Evolutionary conservation across 2,797 vertebrate species (phyloP).

Genomic region (Cottoperca gobio): DNA sequence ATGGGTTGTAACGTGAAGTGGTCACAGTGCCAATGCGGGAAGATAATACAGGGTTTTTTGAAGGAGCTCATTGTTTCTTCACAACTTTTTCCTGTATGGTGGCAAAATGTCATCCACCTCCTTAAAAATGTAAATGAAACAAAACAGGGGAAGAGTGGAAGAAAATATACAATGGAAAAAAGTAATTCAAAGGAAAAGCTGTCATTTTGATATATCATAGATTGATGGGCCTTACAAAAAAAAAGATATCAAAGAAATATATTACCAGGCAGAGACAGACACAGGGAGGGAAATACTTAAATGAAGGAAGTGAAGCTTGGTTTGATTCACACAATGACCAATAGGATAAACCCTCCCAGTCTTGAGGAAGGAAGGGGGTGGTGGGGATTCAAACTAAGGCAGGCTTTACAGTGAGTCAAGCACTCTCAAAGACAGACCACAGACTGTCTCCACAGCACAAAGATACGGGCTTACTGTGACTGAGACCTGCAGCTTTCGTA

Average conservation of each 20-base stretch:
- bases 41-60: constrained; percentile 36
- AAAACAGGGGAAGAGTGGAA: constrained; percentile 14
- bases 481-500: constrained; percentile 39
- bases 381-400: constrained; percentile 77
- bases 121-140: constrained; percentile 37
- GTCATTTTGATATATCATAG: constrained; percentile 37
- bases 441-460: constrained; percentile 62
- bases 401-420: constrained; percentile 75
- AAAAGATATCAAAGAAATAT: constrained; percentile 44
- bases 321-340: constrained; percentile 77
- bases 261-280: constrained; percentile 37
- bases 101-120: constrained; percentile 30
- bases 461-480: constrained; percentile 59
- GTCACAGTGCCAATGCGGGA: constrained; percentile 49
- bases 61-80: constrained; percentile 45
- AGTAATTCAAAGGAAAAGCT: constrained; percentile 30
- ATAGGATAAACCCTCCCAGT: constrained; percentile 82
- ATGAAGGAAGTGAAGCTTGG: constrained; percentile 67
- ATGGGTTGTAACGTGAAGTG: constrained; percentile 58
- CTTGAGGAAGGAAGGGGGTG: constrained; percentile 79
- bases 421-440: constrained; percentile 70
- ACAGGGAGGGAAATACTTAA: constrained; percentile 31
- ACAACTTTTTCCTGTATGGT: constrained; percentile 23
- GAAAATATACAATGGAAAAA: neutral
- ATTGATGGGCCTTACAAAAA: constrained; percentile 34